These are phyloP conservation scores for Seriola rivoliana DNA, from an alignment of 2,113 vertebrate species.

Conservation along the genomic window DNA sequence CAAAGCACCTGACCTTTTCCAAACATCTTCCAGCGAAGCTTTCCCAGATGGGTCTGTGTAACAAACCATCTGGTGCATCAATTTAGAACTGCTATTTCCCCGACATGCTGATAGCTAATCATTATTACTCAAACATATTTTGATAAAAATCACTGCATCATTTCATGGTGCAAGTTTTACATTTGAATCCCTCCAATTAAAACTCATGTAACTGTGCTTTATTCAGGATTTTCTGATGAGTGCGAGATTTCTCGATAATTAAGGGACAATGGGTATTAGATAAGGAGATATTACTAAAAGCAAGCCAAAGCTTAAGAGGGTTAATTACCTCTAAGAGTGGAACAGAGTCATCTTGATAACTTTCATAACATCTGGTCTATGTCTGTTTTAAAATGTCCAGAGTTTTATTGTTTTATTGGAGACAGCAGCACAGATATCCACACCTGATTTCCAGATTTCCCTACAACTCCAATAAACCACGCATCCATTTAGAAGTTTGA, in stretches of 20 bases:
- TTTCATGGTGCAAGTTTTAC: neutral
- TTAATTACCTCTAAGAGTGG: neutral
- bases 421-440: too few relatives aligned
- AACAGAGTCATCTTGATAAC: neutral
- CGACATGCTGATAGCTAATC: neutral
- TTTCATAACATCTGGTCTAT: neutral
- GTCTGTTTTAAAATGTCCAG: neutral
- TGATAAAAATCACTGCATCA: neutral
- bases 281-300: neutral
- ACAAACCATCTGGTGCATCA: too few relatives aligned
- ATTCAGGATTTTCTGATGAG: constrained; percentile 15
- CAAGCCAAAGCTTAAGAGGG: neutral
- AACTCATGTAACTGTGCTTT: neutral
- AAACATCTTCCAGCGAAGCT: too few relatives aligned
- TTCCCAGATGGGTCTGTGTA: too few relatives aligned
- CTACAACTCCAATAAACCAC: neutral
- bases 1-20: too few relatives aligned
- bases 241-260: constrained; percentile 9
- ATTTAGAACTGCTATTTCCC: neutral
- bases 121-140: neutral
- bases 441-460: constrained; percentile 1
- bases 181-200: neutral
- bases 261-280: constrained; percentile 4
- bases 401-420: neutral
- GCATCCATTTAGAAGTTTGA: constrained; percentile 5